These are phyloP conservation scores for Mystacides longicornis DNA, from an alignment of 2,888 invertebrate species.

Conservation along the genomic window DNA sequence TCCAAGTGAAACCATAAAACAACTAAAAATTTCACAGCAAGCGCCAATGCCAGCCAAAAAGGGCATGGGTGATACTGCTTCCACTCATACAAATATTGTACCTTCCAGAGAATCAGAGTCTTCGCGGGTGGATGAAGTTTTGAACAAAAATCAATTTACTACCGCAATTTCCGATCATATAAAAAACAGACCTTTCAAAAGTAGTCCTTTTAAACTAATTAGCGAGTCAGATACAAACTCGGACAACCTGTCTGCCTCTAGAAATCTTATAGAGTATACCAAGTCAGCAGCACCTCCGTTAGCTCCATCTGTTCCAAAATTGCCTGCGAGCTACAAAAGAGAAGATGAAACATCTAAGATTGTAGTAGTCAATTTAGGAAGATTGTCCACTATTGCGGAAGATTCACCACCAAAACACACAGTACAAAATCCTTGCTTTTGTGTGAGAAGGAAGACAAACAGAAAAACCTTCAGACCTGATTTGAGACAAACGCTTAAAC, in stretches of 20 bases:
- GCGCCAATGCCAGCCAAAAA: not conserved
- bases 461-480: not conserved
- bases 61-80: no score
- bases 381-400: not conserved
- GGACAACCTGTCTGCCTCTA: not conserved
- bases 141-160: conserved; percentile 15
- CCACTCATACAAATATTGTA: no score
- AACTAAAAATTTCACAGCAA: conserved; percentile 3
- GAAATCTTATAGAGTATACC: conserved; percentile 11
- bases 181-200: conserved; percentile 5
- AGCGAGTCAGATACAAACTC: not conserved
- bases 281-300: conserved; percentile 5
- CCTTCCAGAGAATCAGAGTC: no score
- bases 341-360: not conserved
- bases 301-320: conserved; percentile 10
- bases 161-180: conserved; percentile 14
- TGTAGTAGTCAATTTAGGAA: not conserved
- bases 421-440: no score
- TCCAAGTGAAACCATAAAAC: conserved; percentile 16
- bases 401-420: no score
- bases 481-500: not conserved
- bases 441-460: not conserved
- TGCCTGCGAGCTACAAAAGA: conserved; percentile 13
- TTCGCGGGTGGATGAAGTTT: no score
- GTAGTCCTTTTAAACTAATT: not conserved